Evolutionary conservation across 2,113 vertebrate genomes (phyloP), one percentile per base, ranked within the genome.

Genomic region (Sinocyclocheilus anshuiensis): DNA sequence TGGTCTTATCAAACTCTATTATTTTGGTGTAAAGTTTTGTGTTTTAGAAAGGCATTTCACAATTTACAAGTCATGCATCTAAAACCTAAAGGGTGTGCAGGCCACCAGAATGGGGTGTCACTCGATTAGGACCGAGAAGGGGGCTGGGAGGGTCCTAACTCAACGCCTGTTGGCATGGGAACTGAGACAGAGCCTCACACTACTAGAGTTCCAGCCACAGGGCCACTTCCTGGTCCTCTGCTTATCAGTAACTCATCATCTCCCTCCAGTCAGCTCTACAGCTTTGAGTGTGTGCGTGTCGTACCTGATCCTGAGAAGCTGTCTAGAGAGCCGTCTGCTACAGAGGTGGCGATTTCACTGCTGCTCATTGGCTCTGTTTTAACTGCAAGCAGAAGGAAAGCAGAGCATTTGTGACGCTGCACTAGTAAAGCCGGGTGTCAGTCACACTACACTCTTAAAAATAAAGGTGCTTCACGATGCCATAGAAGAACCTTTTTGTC

Each of bases 311-410:
- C 98, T 96, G 98, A 97, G 96, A 99, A 99, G 96, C 94, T 97
- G 95, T 99, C 97, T 95, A 98, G 96, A 93, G 97, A 96, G 88
- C 95, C 96, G 95, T 99, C 98, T 95, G 97, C 94, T 94, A 98
- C 94, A 71, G 98, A 96, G 91, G 97, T 95, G 96, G 94, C 90
- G 90, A 97, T 96, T 93, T 99, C 98, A 92, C 96, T 97, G 96
- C 95, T 97, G 96, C 96, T 99, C 98, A 99, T 99, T 97, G 97
- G 98, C 93, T 99, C 98, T 95, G 97, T 97, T 97, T 99, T 99
- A 97, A 99, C 98, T 99, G 93, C 87, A 95, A 93, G 96, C 94
- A 96, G 90, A 96, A 93, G 93, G 63, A 93, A 88, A 87, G 77
- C 89, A 90, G 78, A 91, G 48, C 63, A 83, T 93, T 87, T 91